phyloP scores from a whole-genome alignment of 2,888 invertebrate genomes.

The Drosophila aldrichi region DNA sequence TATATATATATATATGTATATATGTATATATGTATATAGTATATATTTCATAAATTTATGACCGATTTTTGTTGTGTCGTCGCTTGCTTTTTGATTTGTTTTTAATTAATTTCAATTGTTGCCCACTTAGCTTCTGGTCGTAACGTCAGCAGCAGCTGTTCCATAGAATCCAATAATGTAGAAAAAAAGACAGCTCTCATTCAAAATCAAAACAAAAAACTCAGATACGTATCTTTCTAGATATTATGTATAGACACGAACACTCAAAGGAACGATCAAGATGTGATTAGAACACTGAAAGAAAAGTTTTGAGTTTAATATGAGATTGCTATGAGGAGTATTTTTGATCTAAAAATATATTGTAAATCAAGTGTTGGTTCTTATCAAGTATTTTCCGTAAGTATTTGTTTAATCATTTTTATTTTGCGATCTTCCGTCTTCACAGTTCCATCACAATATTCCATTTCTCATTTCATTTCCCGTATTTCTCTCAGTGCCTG shows the following conservation, averaged over 20 bases:
- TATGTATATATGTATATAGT: background rate
- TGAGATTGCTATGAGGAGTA: background rate
- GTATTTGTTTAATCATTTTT: no score
- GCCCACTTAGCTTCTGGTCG: slow-evolving; percentile 50
- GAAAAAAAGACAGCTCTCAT: slow-evolving; percentile 15
- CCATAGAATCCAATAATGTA: slow-evolving; percentile 29
- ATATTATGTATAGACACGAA: background rate
- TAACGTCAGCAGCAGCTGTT: slow-evolving; percentile 40
- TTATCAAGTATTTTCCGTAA: background rate
- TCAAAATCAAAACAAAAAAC: slow-evolving; percentile 47
- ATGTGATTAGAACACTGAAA: background rate
- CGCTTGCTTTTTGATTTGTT: slow-evolving; percentile 56
- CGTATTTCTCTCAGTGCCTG: slow-evolving; percentile 2
- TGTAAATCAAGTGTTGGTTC: background rate
- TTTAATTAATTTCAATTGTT: slow-evolving; percentile 68
- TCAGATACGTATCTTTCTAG: slow-evolving; percentile 13
- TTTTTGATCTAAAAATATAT: background rate
- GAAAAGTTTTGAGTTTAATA: background rate
- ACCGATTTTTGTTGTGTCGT: slow-evolving; percentile 20
- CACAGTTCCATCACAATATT: background rate
- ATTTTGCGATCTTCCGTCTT: background rate
- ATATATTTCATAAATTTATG: slow-evolving; percentile 34
- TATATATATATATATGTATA: background rate
- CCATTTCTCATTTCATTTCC: background rate
- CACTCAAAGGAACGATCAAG: slow-evolving; percentile 1